Base-by-base conservation (phyloP, 2,888 invertebrate genomes). In the Aquatica leii region DNA sequence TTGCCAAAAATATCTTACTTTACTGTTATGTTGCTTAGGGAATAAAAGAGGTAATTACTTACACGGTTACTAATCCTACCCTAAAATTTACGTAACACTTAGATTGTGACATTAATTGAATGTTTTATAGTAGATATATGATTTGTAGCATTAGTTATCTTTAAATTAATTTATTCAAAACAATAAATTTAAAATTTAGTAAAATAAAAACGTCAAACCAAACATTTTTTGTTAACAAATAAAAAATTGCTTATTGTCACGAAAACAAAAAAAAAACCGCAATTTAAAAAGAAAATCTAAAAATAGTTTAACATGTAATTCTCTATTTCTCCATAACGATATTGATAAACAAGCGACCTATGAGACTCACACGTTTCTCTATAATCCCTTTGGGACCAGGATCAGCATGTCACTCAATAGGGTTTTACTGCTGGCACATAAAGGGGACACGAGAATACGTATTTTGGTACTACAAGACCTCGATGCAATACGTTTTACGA, bases 381-480 rank as follows among this genome's bases (percentile, higher is more conserved):
- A 53, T 62, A 62, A 62, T 57, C 48, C 57, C 50, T 50, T 37
- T 56, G 46, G 50, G 37, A 50, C 24, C 52, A 18, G 53, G 52
- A 57, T 62, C 62, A 58, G 48, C 57, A 46, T 52, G 62, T 58
- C 62, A 60, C 60, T 60, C 54, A 60, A 60, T 54, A 50, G 60
- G 60, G 53, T 49, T 62, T 62, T 58, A 37, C 24, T 56, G 31
- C 31, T 62, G 62, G 43, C 53, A 62, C 34, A 35, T 21, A 31
- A 62, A 46, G 52, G 53, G 53, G 49, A 53, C 53, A 56, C 41
- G 56, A 43, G 49, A 56, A 34, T 57, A 20, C 15, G 51, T 35
- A 52, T 59, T 59, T 43, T 24, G 52, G 51, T 52, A 51, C 51
- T 59, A 59, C 51, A 51, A 51, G 18, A 46, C 46, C 56, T 18